Percentiles rank a stretch among this genome's conserved stretches.
Conservation (phyloP, 2,113 vertebrate species). For the Zingel zingel region DNA sequence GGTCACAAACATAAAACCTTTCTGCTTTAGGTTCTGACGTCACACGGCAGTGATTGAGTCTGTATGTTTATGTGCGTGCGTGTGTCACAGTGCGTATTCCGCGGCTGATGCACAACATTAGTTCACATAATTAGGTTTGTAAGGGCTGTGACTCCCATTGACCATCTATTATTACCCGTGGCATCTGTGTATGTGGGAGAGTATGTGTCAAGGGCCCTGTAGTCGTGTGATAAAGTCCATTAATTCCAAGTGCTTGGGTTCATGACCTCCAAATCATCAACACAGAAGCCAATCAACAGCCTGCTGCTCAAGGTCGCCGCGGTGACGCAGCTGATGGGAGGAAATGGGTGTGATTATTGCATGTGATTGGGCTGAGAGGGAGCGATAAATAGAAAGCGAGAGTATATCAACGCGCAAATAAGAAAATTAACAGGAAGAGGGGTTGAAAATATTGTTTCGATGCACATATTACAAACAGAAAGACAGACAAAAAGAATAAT, state of each 20-base stretch:
- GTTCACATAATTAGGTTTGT: conserved; percentile 76
- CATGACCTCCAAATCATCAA: conserved; percentile 66
- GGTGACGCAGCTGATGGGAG: conserved; percentile 55
- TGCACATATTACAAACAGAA: conserved; percentile 11
- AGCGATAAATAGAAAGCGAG: not conserved
- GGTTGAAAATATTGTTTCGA: not conserved
- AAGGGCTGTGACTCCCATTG: conserved; percentile 70
- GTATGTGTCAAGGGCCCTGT: conserved; percentile 38
- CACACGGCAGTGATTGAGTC: conserved; percentile 17
- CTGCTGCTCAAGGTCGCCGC: conserved; percentile 59
- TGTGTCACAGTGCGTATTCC: conserved; percentile 40
- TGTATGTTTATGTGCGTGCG: conserved; percentile 22
- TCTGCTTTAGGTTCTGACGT: not conserved
- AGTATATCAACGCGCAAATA: conserved; percentile 22
- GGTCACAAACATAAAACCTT: not conserved
- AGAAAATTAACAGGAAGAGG: conserved; percentile 13
- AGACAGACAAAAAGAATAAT: not conserved
- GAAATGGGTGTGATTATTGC: conserved; percentile 52
- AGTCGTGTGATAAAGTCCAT: conserved; percentile 64
- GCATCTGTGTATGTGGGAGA: conserved; percentile 50
- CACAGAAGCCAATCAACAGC: conserved; percentile 70
- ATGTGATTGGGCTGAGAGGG: conserved; percentile 5
- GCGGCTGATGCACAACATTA: conserved; percentile 56
- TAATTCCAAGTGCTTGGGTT: conserved; percentile 69
- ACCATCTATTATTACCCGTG: conserved; percentile 60